Percentiles rank a stretch among this genome's conserved stretches.
These are phyloP conservation scores for Athalia cordata DNA, from an alignment of 2,888 invertebrate species.

Conservation along the genomic window DNA sequence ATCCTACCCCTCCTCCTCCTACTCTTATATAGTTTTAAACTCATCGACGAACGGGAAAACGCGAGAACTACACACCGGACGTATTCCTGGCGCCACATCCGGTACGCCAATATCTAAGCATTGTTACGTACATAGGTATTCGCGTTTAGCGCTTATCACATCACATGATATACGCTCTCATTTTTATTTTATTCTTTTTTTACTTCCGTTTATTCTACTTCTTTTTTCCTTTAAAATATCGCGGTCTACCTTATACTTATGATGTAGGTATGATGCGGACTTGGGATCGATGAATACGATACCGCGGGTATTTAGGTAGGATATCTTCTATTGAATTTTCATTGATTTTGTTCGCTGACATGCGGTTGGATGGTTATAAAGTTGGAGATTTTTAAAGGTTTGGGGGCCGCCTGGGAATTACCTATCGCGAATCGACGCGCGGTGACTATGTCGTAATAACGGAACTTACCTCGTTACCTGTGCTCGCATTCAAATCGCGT, in stretches of 20 bases:
- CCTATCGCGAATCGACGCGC: neutral
- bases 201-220: too few relatives aligned
- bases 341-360: too few relatives aligned
- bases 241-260: too few relatives aligned
- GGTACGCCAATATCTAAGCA: neutral
- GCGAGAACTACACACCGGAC: constrained; percentile 24
- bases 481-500: constrained; percentile 38
- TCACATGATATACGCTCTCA: neutral
- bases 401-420: neutral
- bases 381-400: neutral
- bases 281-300: too few relatives aligned
- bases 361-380: neutral
- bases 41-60: neutral
- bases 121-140: neutral
- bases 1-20: neutral
- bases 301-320: too few relatives aligned
- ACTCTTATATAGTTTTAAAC: neutral
- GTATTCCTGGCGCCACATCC: constrained; percentile 35
- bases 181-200: neutral
- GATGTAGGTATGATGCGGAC: neutral
- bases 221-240: too few relatives aligned
- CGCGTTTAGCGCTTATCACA: too few relatives aligned
- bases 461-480: constrained; percentile 33
- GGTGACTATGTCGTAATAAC: constrained; percentile 1
- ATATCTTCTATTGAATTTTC: too few relatives aligned